Base-by-base conservation (phyloP, 1,140 invertebrate genomes). In the Tetragnatha versicolor region DNA sequence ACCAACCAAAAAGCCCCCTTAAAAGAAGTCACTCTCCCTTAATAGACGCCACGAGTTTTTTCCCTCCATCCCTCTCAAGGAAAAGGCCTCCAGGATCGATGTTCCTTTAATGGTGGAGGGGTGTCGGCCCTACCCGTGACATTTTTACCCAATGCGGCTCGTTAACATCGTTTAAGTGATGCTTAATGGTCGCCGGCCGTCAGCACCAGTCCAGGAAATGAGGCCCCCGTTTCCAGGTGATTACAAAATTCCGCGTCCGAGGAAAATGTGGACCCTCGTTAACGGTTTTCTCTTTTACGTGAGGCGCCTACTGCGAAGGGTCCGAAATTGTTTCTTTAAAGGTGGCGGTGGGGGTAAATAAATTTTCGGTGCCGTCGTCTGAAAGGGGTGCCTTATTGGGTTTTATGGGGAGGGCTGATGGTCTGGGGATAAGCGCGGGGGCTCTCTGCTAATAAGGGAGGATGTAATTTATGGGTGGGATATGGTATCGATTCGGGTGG, bases 221-320 rank as follows among this genome's bases (percentile, higher is more conserved):
- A 47, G 39, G 49, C 27, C 39, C 27, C 17, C 63, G 17, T 49
- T 31, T 49, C 39, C 42, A 47, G 63, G 63, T 66, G 63, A 66
- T 66, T 66, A 66, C 63, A 49, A 49, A 66, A 66, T 45, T 66
- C 42, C 63, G 60, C 29, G 33, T 37, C 33, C 37, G 14, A 87
- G 22, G 42, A 66, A 66, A 66, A 66, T 66, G 45, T 33, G 39
- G 17, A n/a, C 9, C 42, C 63, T 66, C 42, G 39, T 49, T 66
- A 66, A 66, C 39, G 42, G 63, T 66, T 66, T 66, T 49, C 63
- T 49, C 27, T 14, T 12, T n/a, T 49, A 27, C 63, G 63, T 66
- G 63, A 37, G 39, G 33, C 33, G 60, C 27, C 20, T 66, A 47
- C 42, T 65, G 5, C 17, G 27, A 47, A 45, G 63, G 17, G 25